Conservation (phyloP, 1,140 invertebrate species). For the Antheraea mylitta region DNA sequence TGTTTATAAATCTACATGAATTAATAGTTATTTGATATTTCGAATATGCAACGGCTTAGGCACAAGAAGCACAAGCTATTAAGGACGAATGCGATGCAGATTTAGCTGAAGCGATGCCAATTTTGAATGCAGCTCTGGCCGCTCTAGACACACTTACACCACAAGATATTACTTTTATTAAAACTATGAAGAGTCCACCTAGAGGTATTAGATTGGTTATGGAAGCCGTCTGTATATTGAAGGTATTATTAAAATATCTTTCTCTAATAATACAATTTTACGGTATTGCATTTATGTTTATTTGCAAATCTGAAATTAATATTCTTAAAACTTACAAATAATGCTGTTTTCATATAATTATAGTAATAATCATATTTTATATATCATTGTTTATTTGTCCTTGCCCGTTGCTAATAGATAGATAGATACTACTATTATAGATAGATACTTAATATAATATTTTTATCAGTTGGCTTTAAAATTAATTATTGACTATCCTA, state of each 20-base stretch:
- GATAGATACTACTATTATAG: too few species aligned
- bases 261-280: too few species aligned
- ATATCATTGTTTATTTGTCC: too few species aligned
- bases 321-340: too few species aligned
- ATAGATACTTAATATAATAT: too few species aligned
- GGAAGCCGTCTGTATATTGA: constrained; percentile 97
- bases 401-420: too few species aligned
- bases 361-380: too few species aligned
- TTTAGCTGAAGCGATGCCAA: constrained; percentile 95
- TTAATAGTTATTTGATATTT: constrained; percentile 1
- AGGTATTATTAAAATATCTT: constrained; percentile 79
- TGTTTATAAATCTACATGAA: background rate
- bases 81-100: constrained; percentile 98
- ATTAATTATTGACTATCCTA: too few species aligned
- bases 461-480: too few species aligned
- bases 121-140: constrained; percentile 92
- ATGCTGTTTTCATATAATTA: too few species aligned
- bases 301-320: too few species aligned
- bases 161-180: constrained; percentile 95
- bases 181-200: constrained; percentile 98
- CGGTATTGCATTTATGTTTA: too few species aligned
- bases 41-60: constrained; percentile 60
- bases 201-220: constrained; percentile 95
- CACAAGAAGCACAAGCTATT: constrained; percentile 89
- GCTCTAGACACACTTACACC: constrained; percentile 95